A percentile compares a stretch with the other conserved stretches of the same genome.
Conservation (phyloP, 2,797 vertebrate genomes). For the Melanotaenia maccullochi region DNA sequence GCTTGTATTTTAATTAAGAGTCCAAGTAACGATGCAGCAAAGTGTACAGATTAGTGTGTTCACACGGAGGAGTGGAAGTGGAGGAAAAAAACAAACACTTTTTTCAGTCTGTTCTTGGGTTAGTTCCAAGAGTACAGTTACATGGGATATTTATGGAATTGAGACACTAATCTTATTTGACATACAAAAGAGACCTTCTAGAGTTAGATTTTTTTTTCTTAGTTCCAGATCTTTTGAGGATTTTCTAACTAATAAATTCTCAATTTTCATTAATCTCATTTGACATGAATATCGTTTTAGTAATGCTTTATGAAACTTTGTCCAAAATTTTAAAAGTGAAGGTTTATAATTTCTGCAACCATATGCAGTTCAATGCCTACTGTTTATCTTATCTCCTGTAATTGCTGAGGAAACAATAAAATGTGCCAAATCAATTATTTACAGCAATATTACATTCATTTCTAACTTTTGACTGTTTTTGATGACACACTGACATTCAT, state of each 20-base stretch:
- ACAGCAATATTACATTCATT: too few relatives aligned
- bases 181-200: conserved; percentile 50
- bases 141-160: conserved; percentile 74
- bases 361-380: too few relatives aligned
- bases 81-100: conserved; percentile 69
- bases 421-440: too few relatives aligned
- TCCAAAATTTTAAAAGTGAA: background rate
- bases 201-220: conserved; percentile 33
- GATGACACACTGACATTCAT: too few relatives aligned
- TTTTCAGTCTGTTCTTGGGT: conserved; percentile 79
- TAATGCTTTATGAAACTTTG: conserved; percentile 2
- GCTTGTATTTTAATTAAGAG: conserved; percentile 86
- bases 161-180: conserved; percentile 63
- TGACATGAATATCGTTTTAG: conserved; percentile 11
- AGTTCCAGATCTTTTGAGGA: conserved; percentile 1
- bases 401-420: too few relatives aligned
- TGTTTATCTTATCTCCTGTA: too few relatives aligned
- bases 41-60: conserved; percentile 84
- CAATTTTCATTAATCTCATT: conserved; percentile 36
- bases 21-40: conserved; percentile 82
- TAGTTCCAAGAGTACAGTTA: conserved; percentile 71
- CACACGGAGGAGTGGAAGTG: conserved; percentile 68
- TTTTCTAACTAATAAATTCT: conserved; percentile 13
- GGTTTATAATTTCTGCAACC: background rate
- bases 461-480: too few relatives aligned